Conservation (phyloP, 2,888 invertebrate genomes). For the Allygus modestus region DNA sequence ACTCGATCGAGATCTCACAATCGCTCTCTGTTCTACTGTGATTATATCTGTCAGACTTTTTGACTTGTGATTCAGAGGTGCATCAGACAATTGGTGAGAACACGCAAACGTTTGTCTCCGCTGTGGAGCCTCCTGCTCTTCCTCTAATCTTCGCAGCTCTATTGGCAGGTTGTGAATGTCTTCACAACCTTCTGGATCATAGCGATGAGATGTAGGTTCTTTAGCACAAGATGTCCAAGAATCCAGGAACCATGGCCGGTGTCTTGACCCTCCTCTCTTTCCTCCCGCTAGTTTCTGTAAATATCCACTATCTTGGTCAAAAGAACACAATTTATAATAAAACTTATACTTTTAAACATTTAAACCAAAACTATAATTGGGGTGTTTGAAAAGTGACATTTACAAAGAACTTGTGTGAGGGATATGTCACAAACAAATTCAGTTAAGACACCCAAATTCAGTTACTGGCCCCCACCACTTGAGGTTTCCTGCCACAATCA, state of each 20-base stretch:
- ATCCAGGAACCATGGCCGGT: conserved; percentile 87
- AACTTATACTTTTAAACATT: no score
- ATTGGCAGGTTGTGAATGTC: conserved; percentile 86
- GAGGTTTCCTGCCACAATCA: no score
- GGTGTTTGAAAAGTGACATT: no score
- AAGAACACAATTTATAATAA: no score
- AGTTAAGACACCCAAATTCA: no score
- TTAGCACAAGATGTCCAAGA: conserved; percentile 81
- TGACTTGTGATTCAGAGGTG: conserved; percentile 82
- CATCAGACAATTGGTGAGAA: conserved; percentile 73
- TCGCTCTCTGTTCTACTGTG: conserved; percentile 79
- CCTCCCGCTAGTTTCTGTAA: conserved; percentile 86
- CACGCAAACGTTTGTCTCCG: conserved; percentile 77
- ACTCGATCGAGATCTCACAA: conserved; percentile 77
- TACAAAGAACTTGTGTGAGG: no score
- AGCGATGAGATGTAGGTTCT: conserved; percentile 74
- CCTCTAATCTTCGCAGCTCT: conserved; percentile 89
- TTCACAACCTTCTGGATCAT: conserved; percentile 79
- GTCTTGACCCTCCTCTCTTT: conserved; percentile 78
- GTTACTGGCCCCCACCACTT: no score
- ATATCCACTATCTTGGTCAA: conserved; percentile 13
- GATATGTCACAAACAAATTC: no score
- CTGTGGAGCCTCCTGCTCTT: conserved; percentile 72
- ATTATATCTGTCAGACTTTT: conserved; percentile 91
- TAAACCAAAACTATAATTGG: no score